These are phyloP conservation scores for Clitarchus hookeri DNA, from an alignment of 2,888 invertebrate genomes.

Conservation along the genomic window DNA sequence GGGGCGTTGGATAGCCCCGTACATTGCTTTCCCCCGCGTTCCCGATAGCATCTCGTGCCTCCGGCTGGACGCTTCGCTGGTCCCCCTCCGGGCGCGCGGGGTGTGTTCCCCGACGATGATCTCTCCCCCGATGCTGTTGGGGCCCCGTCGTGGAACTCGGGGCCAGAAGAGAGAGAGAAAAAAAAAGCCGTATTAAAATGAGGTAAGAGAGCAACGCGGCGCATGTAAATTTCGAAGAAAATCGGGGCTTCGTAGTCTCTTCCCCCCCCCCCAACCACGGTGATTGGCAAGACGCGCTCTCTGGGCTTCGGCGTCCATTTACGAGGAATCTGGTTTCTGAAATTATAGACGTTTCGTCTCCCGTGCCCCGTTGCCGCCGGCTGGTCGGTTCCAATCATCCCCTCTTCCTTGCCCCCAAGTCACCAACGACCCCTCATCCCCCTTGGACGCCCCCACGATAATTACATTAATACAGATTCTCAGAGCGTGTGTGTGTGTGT, in stretches of 20 bases:
- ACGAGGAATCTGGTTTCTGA: slow-evolving; percentile 40
- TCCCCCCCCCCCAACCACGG: neutral
- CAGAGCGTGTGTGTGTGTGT: neutral
- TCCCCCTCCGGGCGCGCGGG: too few species aligned
- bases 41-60: neutral
- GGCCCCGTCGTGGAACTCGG: neutral
- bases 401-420: neutral
- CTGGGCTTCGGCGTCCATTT: slow-evolving; percentile 30
- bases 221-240: slow-evolving; percentile 36
- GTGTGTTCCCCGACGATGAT: too few species aligned
- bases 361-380: slow-evolving; percentile 27
- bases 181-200: neutral
- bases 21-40: neutral
- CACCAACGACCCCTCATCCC: neutral
- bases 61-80: too few species aligned
- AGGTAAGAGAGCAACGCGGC: slow-evolving; percentile 19
- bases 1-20: neutral
- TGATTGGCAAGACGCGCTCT: slow-evolving; percentile 35
- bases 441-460: slow-evolving; percentile 19
- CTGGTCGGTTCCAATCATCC: slow-evolving; percentile 4
- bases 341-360: slow-evolving; percentile 39
- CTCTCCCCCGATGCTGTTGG: too few species aligned
- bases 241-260: slow-evolving; percentile 26
- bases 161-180: neutral
- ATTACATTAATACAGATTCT: slow-evolving; percentile 41